Evolutionary conservation across 2,888 invertebrate species (phyloP), one percentile per base, ranked within the genome.

Genomic region (Tenthredo amoena): DNA sequence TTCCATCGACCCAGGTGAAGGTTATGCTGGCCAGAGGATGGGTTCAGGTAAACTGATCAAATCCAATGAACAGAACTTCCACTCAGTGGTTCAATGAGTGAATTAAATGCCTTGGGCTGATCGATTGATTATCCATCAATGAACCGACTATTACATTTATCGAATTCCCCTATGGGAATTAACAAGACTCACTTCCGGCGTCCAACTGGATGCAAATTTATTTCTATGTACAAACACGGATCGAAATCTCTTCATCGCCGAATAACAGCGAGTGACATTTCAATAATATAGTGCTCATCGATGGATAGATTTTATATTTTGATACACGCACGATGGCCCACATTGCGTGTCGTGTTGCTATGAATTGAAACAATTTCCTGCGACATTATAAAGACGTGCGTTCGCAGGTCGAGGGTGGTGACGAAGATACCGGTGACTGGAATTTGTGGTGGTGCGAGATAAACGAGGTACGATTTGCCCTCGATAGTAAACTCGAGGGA

Each of bases 361-460:
- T n/a, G n/a, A n/a, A 7, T 55, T 55, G n/a, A n/a, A n/a, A 7
- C 15, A 18, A 50, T 50, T 47, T 47, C 4, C 50, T 50, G 50
- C 18, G 18, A 55, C 55, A 55, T 18, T 7, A 55, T 55, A n/a
- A 55, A n/a, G n/a, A n/a, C n/a, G 34, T 77, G 77, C 50, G 34
- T 77, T 76, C 40, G 65, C 71, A 89, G 85, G 87, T 90, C 5
- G 89, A 92, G 87, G 90, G 92, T 77, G 89, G 89, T 77, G 94
- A 94, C 82, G 94, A 93, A 71, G 71, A 91, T 18, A 85, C 89
- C 0, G 85, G 79, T 37, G 90, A 92, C 82, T 96, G 95, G 95
- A 94, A 95, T 85, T 93, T 96, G 82, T 95, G 94, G 91, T 96
- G 96, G 95, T 95, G 95, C 91, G 95, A 95, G 84, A 93, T 95